Conservation (phyloP, 2,113 vertebrate species). For the Pygoscelis antarcticus region DNA sequence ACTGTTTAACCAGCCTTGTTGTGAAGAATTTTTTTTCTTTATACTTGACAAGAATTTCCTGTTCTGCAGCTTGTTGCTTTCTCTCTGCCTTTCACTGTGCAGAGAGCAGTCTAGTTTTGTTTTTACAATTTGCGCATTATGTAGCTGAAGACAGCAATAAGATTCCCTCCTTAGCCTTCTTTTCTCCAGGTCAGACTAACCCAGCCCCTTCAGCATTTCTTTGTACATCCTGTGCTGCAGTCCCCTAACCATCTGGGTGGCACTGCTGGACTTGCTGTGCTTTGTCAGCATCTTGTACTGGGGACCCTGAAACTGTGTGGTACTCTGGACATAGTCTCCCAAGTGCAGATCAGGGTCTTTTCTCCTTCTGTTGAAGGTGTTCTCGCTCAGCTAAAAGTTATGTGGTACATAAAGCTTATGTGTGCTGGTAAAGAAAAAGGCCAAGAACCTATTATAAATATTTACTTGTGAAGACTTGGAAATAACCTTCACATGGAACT, state of each 20-base stretch:
- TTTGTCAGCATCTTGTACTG: background rate
- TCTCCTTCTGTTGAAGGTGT: background rate
- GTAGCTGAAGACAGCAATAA: background rate
- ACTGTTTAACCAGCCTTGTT: background rate
- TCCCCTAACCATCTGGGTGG: background rate
- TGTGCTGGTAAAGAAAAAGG: background rate
- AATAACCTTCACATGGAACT: background rate
- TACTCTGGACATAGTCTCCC: background rate
- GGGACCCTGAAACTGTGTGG: background rate
- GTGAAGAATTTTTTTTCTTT: background rate
- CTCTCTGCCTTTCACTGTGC: background rate
- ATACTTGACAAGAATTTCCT: slow-evolving; percentile 26
- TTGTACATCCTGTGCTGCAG: background rate
- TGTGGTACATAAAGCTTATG: fast-evolving
- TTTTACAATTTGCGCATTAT: background rate
- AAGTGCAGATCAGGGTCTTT: background rate
- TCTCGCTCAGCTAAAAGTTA: background rate
- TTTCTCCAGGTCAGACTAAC: background rate
- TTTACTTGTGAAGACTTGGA: background rate
- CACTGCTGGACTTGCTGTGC: background rate
- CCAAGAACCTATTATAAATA: background rate
- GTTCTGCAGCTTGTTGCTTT: slow-evolving; percentile 3
- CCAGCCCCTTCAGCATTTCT: background rate
- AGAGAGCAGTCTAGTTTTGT: background rate
- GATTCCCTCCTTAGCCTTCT: background rate